Conservation (phyloP, 2,113 vertebrate species). For the Donacobius atricapilla region DNA sequence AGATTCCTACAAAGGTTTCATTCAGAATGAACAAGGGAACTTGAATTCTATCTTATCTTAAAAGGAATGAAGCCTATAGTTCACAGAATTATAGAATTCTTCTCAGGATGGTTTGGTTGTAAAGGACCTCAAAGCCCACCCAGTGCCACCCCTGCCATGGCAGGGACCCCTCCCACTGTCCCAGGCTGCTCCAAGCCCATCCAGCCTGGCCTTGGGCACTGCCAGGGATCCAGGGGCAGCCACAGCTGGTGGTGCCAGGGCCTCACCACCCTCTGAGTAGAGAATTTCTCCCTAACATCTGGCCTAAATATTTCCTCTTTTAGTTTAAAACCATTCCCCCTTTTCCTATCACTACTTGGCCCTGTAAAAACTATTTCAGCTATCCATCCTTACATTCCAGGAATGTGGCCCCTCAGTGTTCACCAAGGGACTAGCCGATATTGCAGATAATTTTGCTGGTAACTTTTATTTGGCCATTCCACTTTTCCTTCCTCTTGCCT, state of each 20-base stretch:
- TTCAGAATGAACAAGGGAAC: not conserved
- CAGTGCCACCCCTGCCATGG: not conserved
- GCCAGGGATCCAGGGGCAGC: not conserved
- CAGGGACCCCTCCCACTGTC: not conserved
- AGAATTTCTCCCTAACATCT: not conserved
- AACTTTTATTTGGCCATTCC: not conserved
- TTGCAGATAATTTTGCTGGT: not conserved
- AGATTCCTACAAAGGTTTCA: not conserved
- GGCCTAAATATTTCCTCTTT: not conserved
- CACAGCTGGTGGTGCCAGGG: not conserved
- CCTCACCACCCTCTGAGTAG: not conserved
- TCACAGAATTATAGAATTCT: not conserved
- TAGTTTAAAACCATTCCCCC: not conserved
- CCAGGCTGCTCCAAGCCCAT: not conserved
- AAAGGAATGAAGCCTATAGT: not conserved
- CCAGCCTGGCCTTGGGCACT: not conserved
- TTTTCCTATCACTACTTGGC: not conserved
- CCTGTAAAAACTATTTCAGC: not conserved
- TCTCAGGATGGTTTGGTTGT: too few relatives aligned
- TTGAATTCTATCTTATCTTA: not conserved
- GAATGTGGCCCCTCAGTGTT: not conserved
- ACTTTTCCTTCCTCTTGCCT: not conserved
- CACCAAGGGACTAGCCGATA: not conserved
- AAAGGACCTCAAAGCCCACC: rapidly evolving
- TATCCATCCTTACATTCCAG: not conserved